A percentile compares a stretch with the other conserved stretches of the same genome.
Evolutionary conservation across 2,113 vertebrate genomes (phyloP).

Genomic region (Pomatostomus ruficeps): DNA sequence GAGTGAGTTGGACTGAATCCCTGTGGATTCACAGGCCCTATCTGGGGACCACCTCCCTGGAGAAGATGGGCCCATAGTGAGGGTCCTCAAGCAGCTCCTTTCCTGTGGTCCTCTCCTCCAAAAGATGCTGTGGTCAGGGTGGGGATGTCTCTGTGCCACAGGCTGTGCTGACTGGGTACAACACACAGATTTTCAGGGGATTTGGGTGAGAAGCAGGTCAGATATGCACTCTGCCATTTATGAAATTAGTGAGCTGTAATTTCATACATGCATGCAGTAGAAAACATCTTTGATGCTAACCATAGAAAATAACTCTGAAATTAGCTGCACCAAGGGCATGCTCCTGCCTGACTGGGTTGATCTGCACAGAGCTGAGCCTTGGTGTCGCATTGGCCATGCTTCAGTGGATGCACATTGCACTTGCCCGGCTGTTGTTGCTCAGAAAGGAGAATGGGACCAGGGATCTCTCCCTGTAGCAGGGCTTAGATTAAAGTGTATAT

Average conservation of each 20-base stretch:
- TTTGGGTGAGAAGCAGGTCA: neutral
- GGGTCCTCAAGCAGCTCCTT: neutral
- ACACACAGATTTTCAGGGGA: neutral
- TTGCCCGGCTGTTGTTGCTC: neutral
- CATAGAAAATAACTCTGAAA: constrained; percentile 16
- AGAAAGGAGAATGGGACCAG: neutral
- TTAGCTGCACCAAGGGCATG: neutral
- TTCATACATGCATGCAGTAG: neutral
- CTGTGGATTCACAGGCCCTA: neutral
- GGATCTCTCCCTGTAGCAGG: neutral
- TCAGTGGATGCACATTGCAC: neutral
- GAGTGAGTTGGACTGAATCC: neutral
- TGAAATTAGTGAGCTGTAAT: neutral
- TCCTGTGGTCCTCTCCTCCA: neutral
- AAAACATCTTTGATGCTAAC: constrained; percentile 28
- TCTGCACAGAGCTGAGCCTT: neutral
- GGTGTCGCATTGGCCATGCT: constrained; percentile 1
- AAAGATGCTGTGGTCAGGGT: rapidly evolving
- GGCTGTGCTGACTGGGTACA: neutral
- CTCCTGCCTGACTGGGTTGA: constrained; percentile 43
- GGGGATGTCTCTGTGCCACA: rapidly evolving
- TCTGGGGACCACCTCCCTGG: neutral
- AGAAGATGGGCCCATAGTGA: rapidly evolving
- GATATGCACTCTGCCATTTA: neutral
- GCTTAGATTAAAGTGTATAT: constrained; percentile 43